Evolutionary conservation across 2,113 vertebrate genomes (phyloP), one percentile per base, ranked within the genome.

Genomic region (Corythaixoides concolor): DNA sequence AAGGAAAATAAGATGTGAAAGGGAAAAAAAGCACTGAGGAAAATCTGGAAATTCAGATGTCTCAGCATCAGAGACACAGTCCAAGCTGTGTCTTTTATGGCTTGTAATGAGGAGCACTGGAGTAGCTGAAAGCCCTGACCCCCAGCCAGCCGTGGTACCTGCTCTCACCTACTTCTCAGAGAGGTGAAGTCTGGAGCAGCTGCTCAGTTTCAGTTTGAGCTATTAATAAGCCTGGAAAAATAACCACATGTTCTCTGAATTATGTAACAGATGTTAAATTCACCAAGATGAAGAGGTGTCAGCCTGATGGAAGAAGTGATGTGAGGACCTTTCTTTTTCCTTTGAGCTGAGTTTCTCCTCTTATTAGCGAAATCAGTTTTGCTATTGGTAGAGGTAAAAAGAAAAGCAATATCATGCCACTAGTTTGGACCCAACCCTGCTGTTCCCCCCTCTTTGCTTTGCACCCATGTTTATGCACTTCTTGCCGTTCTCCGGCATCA

Each of bases 151-250:
- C 53, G 10, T 17, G 79, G 66, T 72, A 91, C 94, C 94, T 94
- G 88, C 86, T 93, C 58, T 86, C 88, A 95, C 70, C 77, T 89
- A 15, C 81, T 63, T 64, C 78, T 76, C 73, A 27, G 43, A 64
- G 92, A 45, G 94, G 89, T 96, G 90, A 97, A 93, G 91, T 96
- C 96, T 96, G 94, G 95, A 97, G 95, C 94, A 97, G 89, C 94
- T 95, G 89, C 84, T 94, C 53, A 27, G 91, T 97, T 88, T 89
- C 86, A 76, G 85, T 79, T 76, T 73, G 91, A 82, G 86, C 92
- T 97, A 95, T 95, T 95, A 96, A 95, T 96, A 97, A 92, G 81
- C 69, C 69, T 96, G 92, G 96, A 93, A 96, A 96, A 95, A 92
- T 79, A 92, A 92, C 90, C 97, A 95, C 90, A 89, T 85, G 87